A percentile compares a stretch with the other conserved stretches of the same genome.
phyloP scores from a whole-genome alignment of 1,140 invertebrate species.

The Nixonia krombeini region DNA sequence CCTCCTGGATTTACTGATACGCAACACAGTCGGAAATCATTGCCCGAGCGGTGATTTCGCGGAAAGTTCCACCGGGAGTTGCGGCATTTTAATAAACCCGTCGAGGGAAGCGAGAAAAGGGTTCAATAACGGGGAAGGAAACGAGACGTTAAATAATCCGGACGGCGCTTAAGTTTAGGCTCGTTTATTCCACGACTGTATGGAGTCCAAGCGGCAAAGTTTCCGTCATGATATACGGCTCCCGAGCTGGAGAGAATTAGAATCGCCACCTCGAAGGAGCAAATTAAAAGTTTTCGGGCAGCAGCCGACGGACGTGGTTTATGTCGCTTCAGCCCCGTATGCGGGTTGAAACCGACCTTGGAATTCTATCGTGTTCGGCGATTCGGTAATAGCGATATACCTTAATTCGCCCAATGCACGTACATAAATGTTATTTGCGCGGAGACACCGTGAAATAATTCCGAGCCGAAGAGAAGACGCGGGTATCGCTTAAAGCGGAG shows the following conservation, averaged over 20 bases:
- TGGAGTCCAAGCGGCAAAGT: constrained; percentile 44
- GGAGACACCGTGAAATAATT: too few species aligned
- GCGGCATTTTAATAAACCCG: constrained; percentile 39
- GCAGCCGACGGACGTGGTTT: constrained; percentile 3
- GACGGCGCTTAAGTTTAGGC: constrained; percentile 41
- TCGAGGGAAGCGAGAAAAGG: background rate
- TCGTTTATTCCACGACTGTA: constrained; percentile 12
- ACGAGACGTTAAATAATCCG: constrained; percentile 45
- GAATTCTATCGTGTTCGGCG: too few species aligned
- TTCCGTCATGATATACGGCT: constrained; percentile 45
- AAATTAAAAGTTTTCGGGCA: constrained; percentile 51
- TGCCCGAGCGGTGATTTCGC: too few species aligned
- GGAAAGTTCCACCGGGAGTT: too few species aligned
- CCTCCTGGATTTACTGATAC: too few species aligned
- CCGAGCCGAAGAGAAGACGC: background rate
- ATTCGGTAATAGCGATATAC: too few species aligned
- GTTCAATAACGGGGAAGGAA: constrained; percentile 34
- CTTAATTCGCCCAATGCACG: too few species aligned
- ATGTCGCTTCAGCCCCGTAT: too few species aligned
- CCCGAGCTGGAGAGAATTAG: constrained; percentile 39
- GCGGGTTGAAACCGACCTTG: too few species aligned
- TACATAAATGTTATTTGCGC: too few species aligned
- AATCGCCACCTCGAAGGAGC: constrained; percentile 39
- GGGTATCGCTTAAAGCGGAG: constrained; percentile 11
- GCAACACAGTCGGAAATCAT: too few species aligned